Evolutionary conservation across 2,888 invertebrate species (phyloP), one percentile per base, ranked within the genome.

Genomic region (Ormyrus nitidulus): DNA sequence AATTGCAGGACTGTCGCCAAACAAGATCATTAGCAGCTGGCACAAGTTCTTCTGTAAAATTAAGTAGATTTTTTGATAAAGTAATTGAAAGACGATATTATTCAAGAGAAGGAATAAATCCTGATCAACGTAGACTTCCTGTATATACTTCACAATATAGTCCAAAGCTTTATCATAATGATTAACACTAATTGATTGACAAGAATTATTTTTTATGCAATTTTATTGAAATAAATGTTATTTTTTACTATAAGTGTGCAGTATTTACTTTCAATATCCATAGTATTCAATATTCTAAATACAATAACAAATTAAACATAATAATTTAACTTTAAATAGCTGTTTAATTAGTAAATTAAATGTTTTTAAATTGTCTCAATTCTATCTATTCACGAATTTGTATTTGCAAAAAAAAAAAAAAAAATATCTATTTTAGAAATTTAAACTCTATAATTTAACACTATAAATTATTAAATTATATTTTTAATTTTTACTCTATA

Each of bases 11-110:
- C 87, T 93, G 93, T 86, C 91, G 92, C 82, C 92, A 93, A 91
- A 92, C 89, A 82, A 95, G 96, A 83, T 96, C 96, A 83, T 91
- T 99, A 81, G 96, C 97, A n/a, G 97, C 99, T 6, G 99, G 98
- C 1, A 96, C 97, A 5, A 97, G 97, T 78, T 98, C 98, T 89
- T 95, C 98, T 8, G 98, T 99, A 0, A 98, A 98, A 91, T 91
- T 99, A 49, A 95, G 96, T 2, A 93, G 97, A 87, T 99, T 99
- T 92, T 98, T 98, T 90, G 99, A 99, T 91, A 96, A 96, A 91
- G 94, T 95, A 10, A 94, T 94, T 81, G 93, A 94, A 86, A 91
- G 92, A 84, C 91, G 93, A 8, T 93, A 93, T 86, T 92, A 93
- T 86, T 84, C 86, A 4, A 87, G 87, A 78, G 91, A 91, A 82